Evolutionary conservation across 2,888 invertebrate genomes (phyloP), one percentile per base, ranked within the genome.

Genomic region (Tenthredo mesomela): DNA sequence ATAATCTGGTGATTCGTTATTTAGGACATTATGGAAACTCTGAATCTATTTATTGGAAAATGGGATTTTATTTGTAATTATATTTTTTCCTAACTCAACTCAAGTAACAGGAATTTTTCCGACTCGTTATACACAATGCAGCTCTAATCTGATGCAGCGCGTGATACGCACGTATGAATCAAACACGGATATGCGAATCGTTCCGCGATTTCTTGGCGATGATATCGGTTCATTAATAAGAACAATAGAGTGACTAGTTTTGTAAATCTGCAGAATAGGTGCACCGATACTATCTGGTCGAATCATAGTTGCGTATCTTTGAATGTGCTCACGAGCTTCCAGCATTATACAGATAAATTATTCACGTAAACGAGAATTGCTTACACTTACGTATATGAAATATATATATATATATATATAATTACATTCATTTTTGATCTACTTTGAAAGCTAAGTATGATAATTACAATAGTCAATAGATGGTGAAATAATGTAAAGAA

Each of bases 171-270:
- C 84, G 82, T 86, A 86, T 89, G 89, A 89, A 87, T 90, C 90
- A 87, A 89, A 87, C 84, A 78, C 87, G 87, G 88, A 90, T 90
- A 73, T 85, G 58, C 47, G 75, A n/a, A 73, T 82, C 67, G 84
- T 73, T 21, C 61, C 61, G 12, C n/a, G 21, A 25, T 61, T 61
- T 29, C n/a, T 77, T 50, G 33, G 25, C 29, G 21, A 33, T 54
- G 50, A 54, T 29, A 77, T 54, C 54, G 54, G 3, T 50, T 54
- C 33, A 77, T 29, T 77, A 33, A 54, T 54, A 29, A 50, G 18
- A 50, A 50, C 21, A 75, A 75, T 75, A 70, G 70, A 70, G 6
- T 4, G 18, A 70, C 12, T 12, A 73, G 18, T 67, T 43, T 21
- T 25, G 43, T 29, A n/a, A 43, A 12, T 21, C 12, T 43, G n/a